Evolutionary conservation across 2,797 vertebrate genomes (phyloP).

Genomic region (Chanos chanos): DNA sequence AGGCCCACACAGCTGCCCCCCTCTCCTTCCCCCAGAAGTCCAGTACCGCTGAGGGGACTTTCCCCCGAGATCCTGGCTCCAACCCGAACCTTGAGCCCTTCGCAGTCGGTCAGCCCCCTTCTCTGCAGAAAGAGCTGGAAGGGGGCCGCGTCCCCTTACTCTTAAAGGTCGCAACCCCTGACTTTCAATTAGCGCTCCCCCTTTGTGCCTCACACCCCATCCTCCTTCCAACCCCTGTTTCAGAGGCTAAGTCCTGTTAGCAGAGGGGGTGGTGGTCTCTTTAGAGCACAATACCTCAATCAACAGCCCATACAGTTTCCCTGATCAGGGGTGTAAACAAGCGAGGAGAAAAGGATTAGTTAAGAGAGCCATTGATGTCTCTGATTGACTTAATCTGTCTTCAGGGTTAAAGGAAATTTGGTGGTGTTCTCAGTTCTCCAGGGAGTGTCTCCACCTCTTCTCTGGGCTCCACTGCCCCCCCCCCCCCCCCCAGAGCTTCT

Average conservation of each 20-base stretch:
- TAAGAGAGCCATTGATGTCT: conserved; percentile 53
- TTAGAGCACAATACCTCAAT: conserved; percentile 56
- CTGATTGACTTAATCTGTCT: conserved; percentile 60
- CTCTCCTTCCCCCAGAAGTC: conserved; percentile 23
- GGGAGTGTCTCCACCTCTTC: conserved; percentile 30
- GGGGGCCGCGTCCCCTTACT: conserved; percentile 7
- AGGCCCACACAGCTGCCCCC: conserved; percentile 32
- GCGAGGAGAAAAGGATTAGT: conserved; percentile 52
- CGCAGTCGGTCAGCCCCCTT: conserved; percentile 6
- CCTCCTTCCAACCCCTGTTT: conserved; percentile 44
- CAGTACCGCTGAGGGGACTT: conserved; percentile 34
- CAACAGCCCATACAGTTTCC: conserved; percentile 41
- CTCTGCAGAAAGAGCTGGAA: conserved; percentile 29
- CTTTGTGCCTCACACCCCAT: too few relatives aligned
- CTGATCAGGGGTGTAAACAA: conserved; percentile 52
- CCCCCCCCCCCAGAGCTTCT: neutral
- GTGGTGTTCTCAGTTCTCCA: conserved; percentile 42
- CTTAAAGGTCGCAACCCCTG: conserved; percentile 49
- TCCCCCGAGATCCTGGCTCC: conserved; percentile 34
- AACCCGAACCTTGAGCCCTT: conserved; percentile 23
- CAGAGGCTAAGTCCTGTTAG: conserved; percentile 32
- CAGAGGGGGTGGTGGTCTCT: conserved; percentile 39
- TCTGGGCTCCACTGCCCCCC: conserved; percentile 12
- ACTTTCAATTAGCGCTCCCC: conserved; percentile 55
- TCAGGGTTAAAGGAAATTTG: conserved; percentile 52